Base-by-base conservation (phyloP, 2,888 invertebrate species). In the Osmoderma eremita region DNA sequence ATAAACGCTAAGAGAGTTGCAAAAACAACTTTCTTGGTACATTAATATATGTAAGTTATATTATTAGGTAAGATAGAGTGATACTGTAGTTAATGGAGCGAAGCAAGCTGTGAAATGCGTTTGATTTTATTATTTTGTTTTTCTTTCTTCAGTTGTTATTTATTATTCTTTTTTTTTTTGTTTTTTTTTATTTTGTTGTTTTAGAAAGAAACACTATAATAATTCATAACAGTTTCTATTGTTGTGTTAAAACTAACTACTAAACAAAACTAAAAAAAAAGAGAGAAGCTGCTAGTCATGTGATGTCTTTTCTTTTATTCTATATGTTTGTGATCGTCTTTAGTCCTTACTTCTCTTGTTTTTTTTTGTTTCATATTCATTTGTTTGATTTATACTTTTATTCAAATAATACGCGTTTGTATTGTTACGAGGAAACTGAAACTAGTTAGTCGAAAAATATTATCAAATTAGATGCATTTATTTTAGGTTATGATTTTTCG, bases 241-340 rank as follows among this genome's bases (percentile, higher is more conserved):
- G 68, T 1, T 10, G 5, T 24, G 30, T 30, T 30, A 30, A 5
- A 30, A 30, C 30, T 30, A 30, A 4, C 6, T 30, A 30, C 1
- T 4, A 5, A 3, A 30, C 1, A n/a, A n/a, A n/a, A n/a, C n/a
- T n/a, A 30, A 30, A 30, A 6, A 30, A 30, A 30, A 30, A 30
- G 30, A 30, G 10, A 6, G 30, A 2, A 30, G 30, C 30, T 8
- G 10, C 6, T 10, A 64, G 41, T 64, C 63, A 64, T 71, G 45
- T 39, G 67, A 41, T 66, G 62, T 70, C 74, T 73, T 75, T 73
- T 73, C 74, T 75, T 75, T 30, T 4, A 30, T 4, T 30, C 30
- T 30, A 5, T 76, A 65, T 71, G 74, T 74, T 72, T 75, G 76
- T 76, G 74, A 61, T 70, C 48, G 74, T 76, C 70, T 72, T 63